Conservation (phyloP, 2,113 vertebrate species). For the Megatriorchis doriae region DNA sequence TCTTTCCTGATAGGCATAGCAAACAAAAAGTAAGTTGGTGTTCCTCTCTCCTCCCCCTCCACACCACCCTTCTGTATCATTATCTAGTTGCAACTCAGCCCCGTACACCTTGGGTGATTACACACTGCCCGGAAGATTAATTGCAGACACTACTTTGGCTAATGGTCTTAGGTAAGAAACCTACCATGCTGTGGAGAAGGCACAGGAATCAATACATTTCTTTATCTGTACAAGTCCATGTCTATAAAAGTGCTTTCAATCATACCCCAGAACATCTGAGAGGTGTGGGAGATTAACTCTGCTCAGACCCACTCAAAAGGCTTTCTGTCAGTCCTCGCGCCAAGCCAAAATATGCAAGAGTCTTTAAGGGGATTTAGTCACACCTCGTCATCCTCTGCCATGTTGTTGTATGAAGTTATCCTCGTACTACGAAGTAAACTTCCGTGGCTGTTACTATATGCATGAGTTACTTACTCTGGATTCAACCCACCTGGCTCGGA, state of each 20-base stretch:
- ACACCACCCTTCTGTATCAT: background rate
- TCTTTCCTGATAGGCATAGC: background rate
- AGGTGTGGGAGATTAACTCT: background rate
- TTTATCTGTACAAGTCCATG: conserved; percentile 45
- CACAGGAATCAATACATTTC: conserved; percentile 35
- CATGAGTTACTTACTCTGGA: background rate
- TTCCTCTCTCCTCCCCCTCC: background rate
- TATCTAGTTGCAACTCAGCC: conserved; percentile 38
- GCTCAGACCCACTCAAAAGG: background rate
- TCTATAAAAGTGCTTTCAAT: conserved; percentile 26
- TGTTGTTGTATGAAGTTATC: background rate
- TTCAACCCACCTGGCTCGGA: background rate
- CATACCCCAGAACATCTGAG: conserved; percentile 35
- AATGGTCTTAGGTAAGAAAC: conserved; percentile 55
- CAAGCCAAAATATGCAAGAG: background rate
- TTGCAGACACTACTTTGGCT: conserved; percentile 68
- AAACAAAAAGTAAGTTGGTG: background rate
- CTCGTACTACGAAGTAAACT: background rate
- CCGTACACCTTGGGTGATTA: conserved; percentile 52
- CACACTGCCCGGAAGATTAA: conserved; percentile 70
- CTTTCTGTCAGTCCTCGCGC: background rate
- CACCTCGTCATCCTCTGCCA: background rate
- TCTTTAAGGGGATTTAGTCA: background rate
- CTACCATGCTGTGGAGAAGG: conserved; percentile 16
- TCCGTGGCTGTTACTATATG: fast-evolving